These are phyloP conservation scores for Prionace glauca DNA, from an alignment of 2,797 vertebrate species.

Conservation along the genomic window DNA sequence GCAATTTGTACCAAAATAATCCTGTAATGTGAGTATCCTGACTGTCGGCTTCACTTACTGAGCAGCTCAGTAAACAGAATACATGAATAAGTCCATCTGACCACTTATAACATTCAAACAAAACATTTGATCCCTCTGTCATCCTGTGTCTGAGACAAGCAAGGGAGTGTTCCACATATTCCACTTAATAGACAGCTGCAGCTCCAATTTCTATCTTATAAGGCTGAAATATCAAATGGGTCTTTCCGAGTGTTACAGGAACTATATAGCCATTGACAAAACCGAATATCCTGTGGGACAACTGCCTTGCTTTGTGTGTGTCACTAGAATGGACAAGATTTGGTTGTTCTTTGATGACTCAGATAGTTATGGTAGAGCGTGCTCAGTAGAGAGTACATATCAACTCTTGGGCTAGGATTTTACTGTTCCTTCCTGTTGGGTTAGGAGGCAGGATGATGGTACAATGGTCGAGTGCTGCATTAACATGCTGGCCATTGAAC, in stretches of 20 bases:
- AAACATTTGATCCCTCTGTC: slow-evolving; percentile 31
- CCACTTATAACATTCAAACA: neutral
- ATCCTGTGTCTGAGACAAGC: neutral
- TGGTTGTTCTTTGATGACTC: neutral
- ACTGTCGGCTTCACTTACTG: neutral
- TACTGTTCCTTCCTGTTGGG: neutral
- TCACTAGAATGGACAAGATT: neutral
- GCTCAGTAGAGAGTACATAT: neutral
- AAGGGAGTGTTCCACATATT: neutral
- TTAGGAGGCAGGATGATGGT: neutral
- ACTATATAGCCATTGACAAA: neutral
- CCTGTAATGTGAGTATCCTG: slow-evolving; percentile 23
- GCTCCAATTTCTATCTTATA: neutral
- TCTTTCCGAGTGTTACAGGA: neutral
- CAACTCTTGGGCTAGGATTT: neutral
- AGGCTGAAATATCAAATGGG: neutral
- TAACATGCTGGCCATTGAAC: neutral
- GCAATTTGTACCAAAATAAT: slow-evolving; percentile 35
- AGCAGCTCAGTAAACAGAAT: neutral
- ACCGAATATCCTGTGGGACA: neutral
- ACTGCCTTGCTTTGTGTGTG: neutral
- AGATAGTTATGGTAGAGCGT: neutral
- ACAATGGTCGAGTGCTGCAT: neutral
- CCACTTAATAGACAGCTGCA: neutral
- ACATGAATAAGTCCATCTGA: neutral